Conservation (phyloP, 1,140 invertebrate genomes). For the Rhysida immarginata region DNA sequence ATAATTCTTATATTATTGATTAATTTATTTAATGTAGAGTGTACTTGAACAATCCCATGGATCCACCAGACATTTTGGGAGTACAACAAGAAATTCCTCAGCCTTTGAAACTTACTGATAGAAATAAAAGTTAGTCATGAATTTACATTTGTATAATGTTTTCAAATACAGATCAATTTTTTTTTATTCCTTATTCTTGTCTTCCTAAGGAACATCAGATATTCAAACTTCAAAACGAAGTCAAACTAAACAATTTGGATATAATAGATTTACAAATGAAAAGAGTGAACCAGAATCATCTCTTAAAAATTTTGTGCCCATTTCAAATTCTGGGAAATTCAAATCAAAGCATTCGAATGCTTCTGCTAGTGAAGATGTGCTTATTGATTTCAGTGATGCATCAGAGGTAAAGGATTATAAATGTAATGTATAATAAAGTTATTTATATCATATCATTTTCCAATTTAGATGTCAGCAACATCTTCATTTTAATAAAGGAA, state of each 20-base stretch:
- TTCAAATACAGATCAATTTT: slow-evolving; percentile 6
- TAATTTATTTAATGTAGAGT: slow-evolving; percentile 33
- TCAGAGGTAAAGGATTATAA: not conserved
- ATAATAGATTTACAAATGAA: slow-evolving; percentile 32
- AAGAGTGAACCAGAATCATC: slow-evolving; percentile 3
- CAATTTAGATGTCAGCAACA: no score
- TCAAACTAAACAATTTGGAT: slow-evolving; percentile 12
- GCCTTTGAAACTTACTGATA: slow-evolving; percentile 21
- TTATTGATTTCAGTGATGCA: slow-evolving; percentile 25
- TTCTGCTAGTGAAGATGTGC: slow-evolving; percentile 30
- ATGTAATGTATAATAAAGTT: no score
- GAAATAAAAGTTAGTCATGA: slow-evolving; percentile 26
- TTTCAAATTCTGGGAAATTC: not conserved
- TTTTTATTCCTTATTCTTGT: not conserved
- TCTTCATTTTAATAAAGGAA: no score
- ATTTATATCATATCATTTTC: no score
- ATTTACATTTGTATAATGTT: no score
- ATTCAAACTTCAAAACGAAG: no score
- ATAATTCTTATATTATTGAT: no score
- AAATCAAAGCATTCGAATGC: not conserved
- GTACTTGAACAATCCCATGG: slow-evolving; percentile 66
- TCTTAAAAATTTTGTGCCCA: not conserved
- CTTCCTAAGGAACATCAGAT: not conserved
- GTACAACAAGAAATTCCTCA: slow-evolving; percentile 24
- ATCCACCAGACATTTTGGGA: slow-evolving; percentile 55